These are phyloP conservation scores for Hydropsyche betteni DNA, from an alignment of 2,888 invertebrate genomes.

Conservation along the genomic window DNA sequence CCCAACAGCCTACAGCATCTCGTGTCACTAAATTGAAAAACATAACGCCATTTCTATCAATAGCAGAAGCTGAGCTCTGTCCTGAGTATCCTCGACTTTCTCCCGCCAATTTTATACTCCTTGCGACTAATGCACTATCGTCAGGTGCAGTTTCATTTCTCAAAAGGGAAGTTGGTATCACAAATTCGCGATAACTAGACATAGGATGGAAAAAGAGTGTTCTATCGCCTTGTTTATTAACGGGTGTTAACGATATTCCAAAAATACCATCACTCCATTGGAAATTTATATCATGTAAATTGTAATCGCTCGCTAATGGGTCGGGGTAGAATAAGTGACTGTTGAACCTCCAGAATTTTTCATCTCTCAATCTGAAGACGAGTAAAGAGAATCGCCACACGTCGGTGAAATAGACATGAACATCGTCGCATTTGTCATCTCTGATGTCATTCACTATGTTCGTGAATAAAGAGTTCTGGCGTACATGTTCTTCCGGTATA, in stretches of 20 bases:
- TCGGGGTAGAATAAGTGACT: slow-evolving; percentile 77
- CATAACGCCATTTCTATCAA: slow-evolving; percentile 77
- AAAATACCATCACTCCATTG: slow-evolving; percentile 87
- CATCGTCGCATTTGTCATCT: slow-evolving; percentile 68
- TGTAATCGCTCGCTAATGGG: slow-evolving; percentile 77
- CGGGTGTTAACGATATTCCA: slow-evolving; percentile 75
- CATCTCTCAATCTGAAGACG: slow-evolving; percentile 69
- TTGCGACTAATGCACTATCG: slow-evolving; percentile 54
- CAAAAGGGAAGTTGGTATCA: slow-evolving; percentile 73
- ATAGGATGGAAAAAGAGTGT: slow-evolving; percentile 81
- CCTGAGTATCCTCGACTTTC: slow-evolving; percentile 69
- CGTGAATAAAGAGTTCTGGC: slow-evolving; percentile 73
- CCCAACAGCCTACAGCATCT: slow-evolving; percentile 84
- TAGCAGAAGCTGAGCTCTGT: slow-evolving; percentile 78
- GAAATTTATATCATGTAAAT: slow-evolving; percentile 78
- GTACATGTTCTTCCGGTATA: slow-evolving; percentile 72
- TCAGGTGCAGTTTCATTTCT: slow-evolving; percentile 66
- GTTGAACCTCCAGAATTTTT: slow-evolving; percentile 71
- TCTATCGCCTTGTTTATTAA: slow-evolving; percentile 65
- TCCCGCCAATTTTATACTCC: slow-evolving; percentile 58
- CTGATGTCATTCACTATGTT: slow-evolving; percentile 74
- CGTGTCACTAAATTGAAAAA: slow-evolving; percentile 81
- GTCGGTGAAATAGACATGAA: slow-evolving; percentile 74
- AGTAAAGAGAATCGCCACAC: slow-evolving; percentile 74
- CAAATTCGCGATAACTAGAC: slow-evolving; percentile 83